phyloP scores from a whole-genome alignment of 2,113 vertebrate genomes.

The Hippocampus abdominalis region DNA sequence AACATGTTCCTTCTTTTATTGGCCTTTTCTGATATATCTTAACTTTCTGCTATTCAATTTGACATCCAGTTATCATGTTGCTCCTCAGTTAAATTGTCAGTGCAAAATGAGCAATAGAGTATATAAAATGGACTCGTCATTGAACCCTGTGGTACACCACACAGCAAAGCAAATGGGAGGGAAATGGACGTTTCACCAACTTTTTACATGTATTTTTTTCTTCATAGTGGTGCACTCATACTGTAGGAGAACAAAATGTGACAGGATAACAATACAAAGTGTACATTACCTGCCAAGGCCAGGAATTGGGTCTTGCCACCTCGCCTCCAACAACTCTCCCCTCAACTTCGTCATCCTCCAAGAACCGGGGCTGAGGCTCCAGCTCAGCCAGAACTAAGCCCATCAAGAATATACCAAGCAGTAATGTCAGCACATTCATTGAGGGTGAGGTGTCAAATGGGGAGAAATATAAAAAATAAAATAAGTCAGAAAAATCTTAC shows the following conservation, averaged over 20 bases:
- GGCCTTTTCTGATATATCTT: no score
- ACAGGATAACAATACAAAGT: neutral
- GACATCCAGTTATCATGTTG: neutral
- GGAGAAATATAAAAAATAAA: neutral
- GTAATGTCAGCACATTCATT: neutral
- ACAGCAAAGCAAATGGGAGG: neutral
- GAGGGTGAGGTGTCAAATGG: neutral
- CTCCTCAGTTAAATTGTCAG: neutral
- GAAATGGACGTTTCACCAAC: neutral
- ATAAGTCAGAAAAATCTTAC: conserved; percentile 62
- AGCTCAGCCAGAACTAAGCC: conserved; percentile 67
- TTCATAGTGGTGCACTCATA: neutral
- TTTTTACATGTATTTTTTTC: neutral
- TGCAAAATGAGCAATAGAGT: neutral
- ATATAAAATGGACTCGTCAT: neutral
- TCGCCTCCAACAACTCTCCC: conserved; percentile 82
- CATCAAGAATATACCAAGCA: conserved; percentile 4
- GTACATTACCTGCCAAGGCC: conserved; percentile 85
- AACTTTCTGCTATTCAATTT: no score
- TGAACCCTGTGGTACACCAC: neutral
- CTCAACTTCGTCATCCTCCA: conserved; percentile 34
- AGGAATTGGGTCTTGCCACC: conserved; percentile 70
- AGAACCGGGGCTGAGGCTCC: conserved; percentile 68
- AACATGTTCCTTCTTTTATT: no score
- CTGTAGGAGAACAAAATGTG: neutral